Conservation (phyloP, 2,113 vertebrate genomes). For the Oceanites oceanicus region DNA sequence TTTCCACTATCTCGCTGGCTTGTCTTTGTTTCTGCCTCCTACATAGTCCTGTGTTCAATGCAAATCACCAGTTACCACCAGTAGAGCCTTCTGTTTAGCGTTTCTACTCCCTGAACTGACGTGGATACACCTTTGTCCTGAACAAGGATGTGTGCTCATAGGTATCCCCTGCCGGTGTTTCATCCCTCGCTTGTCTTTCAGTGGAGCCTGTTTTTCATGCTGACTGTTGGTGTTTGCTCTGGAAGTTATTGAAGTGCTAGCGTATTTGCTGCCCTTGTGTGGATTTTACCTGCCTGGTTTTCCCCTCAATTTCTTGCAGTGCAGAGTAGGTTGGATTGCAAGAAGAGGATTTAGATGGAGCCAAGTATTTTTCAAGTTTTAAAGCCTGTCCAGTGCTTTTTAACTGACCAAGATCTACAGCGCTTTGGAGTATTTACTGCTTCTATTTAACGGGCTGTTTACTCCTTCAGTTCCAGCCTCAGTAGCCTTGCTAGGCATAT, state of each 20-base stretch:
- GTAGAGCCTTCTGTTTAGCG: neutral
- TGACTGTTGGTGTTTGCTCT: neutral
- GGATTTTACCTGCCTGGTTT: neutral
- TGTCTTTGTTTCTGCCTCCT: neutral
- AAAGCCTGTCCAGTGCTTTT: neutral
- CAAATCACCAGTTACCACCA: neutral
- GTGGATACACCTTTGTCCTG: neutral
- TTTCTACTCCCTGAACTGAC: neutral
- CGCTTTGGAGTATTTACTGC: conserved; percentile 27
- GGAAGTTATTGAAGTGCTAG: neutral
- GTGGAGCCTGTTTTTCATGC: neutral
- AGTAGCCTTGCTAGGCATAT: neutral
- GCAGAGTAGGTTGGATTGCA: neutral
- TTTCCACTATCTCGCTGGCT: neutral
- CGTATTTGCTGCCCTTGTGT: neutral
- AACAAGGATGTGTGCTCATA: neutral
- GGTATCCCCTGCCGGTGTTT: neutral
- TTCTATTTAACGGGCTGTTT: conserved; percentile 44
- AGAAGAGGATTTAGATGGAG: neutral
- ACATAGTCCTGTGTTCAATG: neutral
- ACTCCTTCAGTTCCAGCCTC: neutral
- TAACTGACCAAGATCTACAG: conserved; percentile 12
- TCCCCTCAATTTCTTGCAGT: neutral
- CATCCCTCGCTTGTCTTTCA: neutral
- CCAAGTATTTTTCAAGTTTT: neutral